Conservation (phyloP, 2,888 invertebrate species). For the Protonemura montana region DNA sequence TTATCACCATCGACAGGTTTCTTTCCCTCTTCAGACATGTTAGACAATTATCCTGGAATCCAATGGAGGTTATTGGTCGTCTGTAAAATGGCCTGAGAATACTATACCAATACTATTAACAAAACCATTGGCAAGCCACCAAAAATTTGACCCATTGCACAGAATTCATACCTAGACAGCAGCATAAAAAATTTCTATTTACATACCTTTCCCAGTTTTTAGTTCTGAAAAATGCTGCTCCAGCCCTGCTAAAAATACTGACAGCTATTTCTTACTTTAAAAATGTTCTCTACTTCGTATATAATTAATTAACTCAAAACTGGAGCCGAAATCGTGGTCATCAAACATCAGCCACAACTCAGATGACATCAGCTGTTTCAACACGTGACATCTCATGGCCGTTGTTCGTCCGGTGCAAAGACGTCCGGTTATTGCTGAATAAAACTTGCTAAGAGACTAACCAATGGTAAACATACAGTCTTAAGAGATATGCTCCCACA, state of each 20-base stretch:
- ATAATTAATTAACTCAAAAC: neutral
- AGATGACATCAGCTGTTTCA: slow-evolving; percentile 7
- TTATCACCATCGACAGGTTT: slow-evolving; percentile 61
- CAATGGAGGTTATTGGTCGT: neutral
- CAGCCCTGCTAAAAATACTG: neutral
- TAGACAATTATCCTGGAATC: neutral
- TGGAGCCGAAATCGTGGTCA: neutral
- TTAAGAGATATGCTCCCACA: too few species aligned
- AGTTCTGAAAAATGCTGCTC: neutral
- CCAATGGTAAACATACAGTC: too few species aligned
- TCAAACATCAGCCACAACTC: neutral
- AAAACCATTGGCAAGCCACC: neutral
- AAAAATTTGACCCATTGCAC: neutral
- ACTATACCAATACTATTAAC: neutral
- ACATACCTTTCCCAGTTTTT: neutral
- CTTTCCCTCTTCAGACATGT: neutral
- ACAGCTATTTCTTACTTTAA: neutral
- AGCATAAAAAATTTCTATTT: neutral
- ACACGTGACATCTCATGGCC: neutral
- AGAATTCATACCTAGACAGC: neutral
- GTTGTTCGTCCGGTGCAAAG: too few species aligned
- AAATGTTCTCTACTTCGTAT: neutral
- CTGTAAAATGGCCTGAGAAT: neutral
- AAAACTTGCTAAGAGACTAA: too few species aligned
- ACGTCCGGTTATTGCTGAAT: too few species aligned